These are phyloP conservation scores for Myodes glareolus DNA, from an alignment of 2,113 vertebrate genomes.

Conservation along the genomic window DNA sequence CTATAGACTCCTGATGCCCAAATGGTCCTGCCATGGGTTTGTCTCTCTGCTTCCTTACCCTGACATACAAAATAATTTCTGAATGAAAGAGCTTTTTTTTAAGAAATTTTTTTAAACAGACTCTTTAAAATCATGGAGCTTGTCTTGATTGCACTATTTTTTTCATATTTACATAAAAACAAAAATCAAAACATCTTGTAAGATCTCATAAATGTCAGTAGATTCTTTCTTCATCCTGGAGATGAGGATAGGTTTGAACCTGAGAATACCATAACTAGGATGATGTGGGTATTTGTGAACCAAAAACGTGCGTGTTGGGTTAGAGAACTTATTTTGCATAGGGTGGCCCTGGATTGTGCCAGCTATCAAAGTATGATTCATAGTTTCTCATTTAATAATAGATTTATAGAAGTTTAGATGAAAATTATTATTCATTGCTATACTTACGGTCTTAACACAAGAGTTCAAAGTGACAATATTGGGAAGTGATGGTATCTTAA, in stretches of 20 bases:
- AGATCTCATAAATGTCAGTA: not conserved
- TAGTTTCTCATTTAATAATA: not conserved
- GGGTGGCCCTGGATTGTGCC: not conserved
- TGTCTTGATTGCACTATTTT: not conserved
- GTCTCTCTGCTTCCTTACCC: not conserved
- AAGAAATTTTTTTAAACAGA: not conserved
- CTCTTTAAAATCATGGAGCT: not conserved
- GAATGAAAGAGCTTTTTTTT: not conserved
- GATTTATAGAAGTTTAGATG: not conserved
- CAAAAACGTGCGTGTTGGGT: not conserved
- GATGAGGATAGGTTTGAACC: not conserved
- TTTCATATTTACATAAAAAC: not conserved
- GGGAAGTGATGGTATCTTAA: not conserved
- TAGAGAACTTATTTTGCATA: not conserved
- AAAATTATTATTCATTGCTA: not conserved
- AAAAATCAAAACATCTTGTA: not conserved
- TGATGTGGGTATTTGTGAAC: not conserved
- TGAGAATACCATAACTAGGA: not conserved
- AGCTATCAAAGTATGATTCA: not conserved
- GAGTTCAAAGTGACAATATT: not conserved
- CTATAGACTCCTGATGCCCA: fast-evolving
- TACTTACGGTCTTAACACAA: not conserved
- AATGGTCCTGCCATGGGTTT: not conserved
- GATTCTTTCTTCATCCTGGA: too few species aligned
- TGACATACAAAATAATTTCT: not conserved